phyloP scores from a whole-genome alignment of 2,113 vertebrate genomes.

The Eolophus roseicapilla region DNA sequence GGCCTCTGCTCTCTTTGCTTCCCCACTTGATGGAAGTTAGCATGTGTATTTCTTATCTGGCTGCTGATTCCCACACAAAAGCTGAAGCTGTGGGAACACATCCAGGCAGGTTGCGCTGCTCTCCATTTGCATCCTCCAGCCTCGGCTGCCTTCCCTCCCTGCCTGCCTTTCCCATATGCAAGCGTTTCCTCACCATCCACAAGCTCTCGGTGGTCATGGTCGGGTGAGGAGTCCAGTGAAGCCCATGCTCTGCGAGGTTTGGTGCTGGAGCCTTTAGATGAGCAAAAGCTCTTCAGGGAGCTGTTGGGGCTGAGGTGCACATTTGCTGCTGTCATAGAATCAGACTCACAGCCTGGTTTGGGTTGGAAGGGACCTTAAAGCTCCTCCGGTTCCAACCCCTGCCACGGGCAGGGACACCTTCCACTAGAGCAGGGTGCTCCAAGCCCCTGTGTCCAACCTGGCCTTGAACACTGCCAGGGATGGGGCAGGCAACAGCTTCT shows the following conservation, averaged over 20 bases:
- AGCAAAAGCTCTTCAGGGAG: not conserved
- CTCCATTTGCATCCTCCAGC: not conserved
- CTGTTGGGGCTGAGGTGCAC: not conserved
- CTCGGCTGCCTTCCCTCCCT: accelerated
- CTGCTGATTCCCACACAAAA: not conserved
- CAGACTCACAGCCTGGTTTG: not conserved
- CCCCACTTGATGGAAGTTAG: not conserved
- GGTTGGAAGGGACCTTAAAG: not conserved
- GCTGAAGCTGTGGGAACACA: accelerated
- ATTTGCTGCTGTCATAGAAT: not conserved
- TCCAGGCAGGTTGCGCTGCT: not conserved
- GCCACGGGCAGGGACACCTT: not conserved
- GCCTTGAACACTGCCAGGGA: not conserved
- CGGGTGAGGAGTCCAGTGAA: not conserved
- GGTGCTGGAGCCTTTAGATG: not conserved
- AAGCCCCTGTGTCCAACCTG: not conserved
- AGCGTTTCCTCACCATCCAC: not conserved
- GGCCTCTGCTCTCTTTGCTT: not conserved
- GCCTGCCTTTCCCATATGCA: not conserved
- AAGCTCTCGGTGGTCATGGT: accelerated
- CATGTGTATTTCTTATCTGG: not conserved
- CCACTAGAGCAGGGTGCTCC: not conserved
- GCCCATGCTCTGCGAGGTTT: accelerated
- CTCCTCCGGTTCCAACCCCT: not conserved
- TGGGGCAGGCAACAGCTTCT: not conserved